Evolutionary conservation across 2,113 vertebrate species (phyloP).

Genomic region (Ploceus nigricollis): DNA sequence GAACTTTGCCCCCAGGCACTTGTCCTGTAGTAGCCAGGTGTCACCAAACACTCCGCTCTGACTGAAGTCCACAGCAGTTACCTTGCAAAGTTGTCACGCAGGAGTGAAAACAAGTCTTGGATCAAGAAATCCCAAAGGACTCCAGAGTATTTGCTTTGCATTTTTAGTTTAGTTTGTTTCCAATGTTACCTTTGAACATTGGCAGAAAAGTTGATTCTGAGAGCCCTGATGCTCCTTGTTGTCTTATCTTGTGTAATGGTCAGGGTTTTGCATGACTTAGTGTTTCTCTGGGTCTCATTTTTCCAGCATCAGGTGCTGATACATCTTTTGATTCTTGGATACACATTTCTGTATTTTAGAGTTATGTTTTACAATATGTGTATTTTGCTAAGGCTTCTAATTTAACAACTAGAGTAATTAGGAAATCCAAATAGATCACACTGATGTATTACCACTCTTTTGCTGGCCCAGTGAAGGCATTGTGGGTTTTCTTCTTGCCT

Average conservation of each 20-base stretch:
- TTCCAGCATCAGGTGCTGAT: background rate
- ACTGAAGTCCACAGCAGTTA: background rate
- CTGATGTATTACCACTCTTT: background rate
- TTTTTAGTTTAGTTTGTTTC: background rate
- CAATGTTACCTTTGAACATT: background rate
- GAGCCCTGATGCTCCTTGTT: background rate
- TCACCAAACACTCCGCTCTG: background rate
- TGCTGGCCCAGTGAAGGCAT: background rate
- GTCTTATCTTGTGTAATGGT: background rate
- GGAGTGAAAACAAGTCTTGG: background rate
- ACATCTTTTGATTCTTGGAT: background rate
- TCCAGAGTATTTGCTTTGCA: background rate
- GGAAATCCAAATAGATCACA: background rate
- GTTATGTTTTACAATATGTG: background rate
- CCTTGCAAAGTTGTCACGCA: background rate
- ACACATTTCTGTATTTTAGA: background rate
- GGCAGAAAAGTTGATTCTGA: background rate
- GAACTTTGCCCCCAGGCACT: background rate
- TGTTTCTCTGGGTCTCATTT: background rate
- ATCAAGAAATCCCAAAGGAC: background rate
- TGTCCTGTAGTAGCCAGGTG: background rate
- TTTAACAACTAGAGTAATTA: background rate
- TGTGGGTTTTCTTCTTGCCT: background rate
- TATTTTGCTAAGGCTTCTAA: background rate
- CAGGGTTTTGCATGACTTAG: background rate